Conservation (phyloP, 2,797 vertebrate genomes). For the Chaetodon trifasciatus region DNA sequence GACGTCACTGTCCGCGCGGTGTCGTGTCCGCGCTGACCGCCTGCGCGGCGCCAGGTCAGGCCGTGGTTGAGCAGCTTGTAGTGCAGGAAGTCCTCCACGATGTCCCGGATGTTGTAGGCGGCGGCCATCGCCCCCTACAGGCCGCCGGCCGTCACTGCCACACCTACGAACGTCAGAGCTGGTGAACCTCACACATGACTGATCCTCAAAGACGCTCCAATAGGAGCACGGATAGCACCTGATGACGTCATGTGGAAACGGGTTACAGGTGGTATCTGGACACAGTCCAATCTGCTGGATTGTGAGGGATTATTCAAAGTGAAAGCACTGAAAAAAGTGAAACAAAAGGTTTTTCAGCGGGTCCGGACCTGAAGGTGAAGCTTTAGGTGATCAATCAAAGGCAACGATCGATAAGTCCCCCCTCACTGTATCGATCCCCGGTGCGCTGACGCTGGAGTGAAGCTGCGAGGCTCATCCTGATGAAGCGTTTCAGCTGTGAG, state of each 20-base stretch:
- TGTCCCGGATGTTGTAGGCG: conserved; percentile 88
- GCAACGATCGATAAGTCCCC: neutral
- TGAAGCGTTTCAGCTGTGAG: neutral
- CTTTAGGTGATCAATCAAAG: neutral
- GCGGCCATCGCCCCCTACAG: conserved; percentile 45
- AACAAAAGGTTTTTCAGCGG: no score
- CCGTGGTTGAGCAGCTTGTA: conserved; percentile 91
- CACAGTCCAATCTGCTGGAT: no score
- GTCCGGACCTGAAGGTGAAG: no score
- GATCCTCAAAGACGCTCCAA: neutral
- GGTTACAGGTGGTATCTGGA: no score
- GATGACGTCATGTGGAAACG: conserved; percentile 5
- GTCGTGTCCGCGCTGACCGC: rapidly evolving
- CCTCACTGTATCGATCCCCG: neutral
- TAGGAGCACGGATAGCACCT: neutral
- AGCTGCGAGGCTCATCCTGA: neutral
- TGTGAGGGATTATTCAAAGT: neutral
- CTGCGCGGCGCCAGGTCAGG: conserved; percentile 80
- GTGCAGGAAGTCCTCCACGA: conserved; percentile 91
- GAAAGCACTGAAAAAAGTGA: no score
- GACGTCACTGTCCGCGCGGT: neutral
- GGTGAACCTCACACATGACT: neutral
- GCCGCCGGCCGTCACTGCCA: conserved; percentile 52
- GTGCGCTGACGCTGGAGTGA: no score
- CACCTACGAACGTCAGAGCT: neutral